Evolutionary conservation across 2,888 invertebrate genomes (phyloP), one percentile per base, ranked within the genome.

Genomic region (Brachypalpus laphriformis): DNA sequence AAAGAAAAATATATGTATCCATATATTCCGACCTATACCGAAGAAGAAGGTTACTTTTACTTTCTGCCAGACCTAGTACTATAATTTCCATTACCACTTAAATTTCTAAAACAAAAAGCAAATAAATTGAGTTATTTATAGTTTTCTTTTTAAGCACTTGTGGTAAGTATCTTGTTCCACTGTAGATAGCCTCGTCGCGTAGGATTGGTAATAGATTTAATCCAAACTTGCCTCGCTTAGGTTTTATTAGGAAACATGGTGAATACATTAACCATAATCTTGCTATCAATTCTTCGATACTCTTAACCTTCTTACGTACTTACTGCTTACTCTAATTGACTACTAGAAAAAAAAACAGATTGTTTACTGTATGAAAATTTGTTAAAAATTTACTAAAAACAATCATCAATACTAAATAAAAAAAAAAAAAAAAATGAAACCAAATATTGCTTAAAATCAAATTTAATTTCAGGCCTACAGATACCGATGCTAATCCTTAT

Each of bases 401-500:
- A 45, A 47, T 34, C n/a, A 72, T 68, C 18, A 47, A 47, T 65
- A n/a, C 74, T 25, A n/a, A 78, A 31, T 37, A 57, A 65, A 51
- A 66, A 37, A 65, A 68, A 76, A 74, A 82, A 78, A 80, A 61
- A 86, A 82, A 51, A 70, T 66, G 56, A 59, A 81, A 66, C 22
- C 80, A 88, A 89, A 89, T 82, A 86, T 87, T 89, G 93, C 94
- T 93, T 95, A 95, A 93, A 94, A 92, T 92, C 88, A 89, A 89
- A 90, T 91, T 89, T 91, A 90, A 90, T 97, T 96, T 94, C 96
- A 97, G 97, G 97, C 95, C 95, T 93, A 94, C 95, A 93, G 95
- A 95, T 92, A 96, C 94, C 93, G 96, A 97, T 95, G 97, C 97
- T 94, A 96, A 96, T 93, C 96, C 96, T 94, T 98, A 97, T 95